Percentiles rank a stretch among this genome's conserved stretches.
phyloP scores from a whole-genome alignment of 2,888 invertebrate species.

The Prosapia bicincta region DNA sequence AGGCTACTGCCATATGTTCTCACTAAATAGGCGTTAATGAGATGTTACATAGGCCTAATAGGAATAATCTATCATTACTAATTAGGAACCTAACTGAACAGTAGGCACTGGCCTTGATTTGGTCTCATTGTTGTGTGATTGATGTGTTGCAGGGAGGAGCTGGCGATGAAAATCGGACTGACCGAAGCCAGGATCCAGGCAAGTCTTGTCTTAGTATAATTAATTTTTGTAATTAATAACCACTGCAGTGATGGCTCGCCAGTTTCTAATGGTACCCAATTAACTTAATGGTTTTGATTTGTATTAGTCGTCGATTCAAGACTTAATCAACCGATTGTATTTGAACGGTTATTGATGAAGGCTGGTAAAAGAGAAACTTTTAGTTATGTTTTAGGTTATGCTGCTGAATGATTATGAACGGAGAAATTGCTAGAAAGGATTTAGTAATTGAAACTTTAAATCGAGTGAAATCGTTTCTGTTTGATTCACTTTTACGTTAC shows the following conservation, averaged over 20 bases:
- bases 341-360: not conserved
- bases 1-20: not conserved
- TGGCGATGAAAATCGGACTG: conserved; percentile 91
- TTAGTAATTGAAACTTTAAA: too few species aligned
- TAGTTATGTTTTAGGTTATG: not conserved
- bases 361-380: not conserved
- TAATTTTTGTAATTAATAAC: not conserved
- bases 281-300: not conserved
- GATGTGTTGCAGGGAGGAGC: conserved; percentile 75
- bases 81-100: not conserved
- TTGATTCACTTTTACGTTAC: too few species aligned
- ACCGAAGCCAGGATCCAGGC: conserved; percentile 96
- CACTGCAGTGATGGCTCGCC: not conserved
- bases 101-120: not conserved
- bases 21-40: not conserved
- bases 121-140: conserved; percentile 28
- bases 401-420: not conserved
- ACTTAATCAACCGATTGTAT: not conserved
- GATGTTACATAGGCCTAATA: not conserved
- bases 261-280: not conserved
- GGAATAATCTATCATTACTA: not conserved
- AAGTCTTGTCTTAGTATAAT: conserved; percentile 43
- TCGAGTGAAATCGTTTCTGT: too few species aligned
- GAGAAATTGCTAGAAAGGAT: not conserved
- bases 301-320: not conserved